Conservation (phyloP, 2,113 vertebrate genomes). For the Odontesthes bonariensis region DNA sequence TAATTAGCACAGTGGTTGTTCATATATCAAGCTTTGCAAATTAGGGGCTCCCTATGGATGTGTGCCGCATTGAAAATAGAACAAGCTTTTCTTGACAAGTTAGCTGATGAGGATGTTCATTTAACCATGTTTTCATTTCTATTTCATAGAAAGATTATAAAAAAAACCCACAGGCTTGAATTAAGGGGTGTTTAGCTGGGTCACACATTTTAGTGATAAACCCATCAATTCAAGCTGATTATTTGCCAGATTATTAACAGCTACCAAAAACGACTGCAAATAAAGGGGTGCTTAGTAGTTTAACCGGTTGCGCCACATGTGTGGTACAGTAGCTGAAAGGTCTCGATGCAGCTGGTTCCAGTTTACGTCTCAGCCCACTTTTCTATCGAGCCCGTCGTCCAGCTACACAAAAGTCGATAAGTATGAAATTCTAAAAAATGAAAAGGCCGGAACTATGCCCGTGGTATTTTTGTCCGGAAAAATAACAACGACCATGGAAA, state of each 20-base stretch:
- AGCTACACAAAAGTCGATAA: too few species aligned
- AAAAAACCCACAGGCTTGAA: not conserved
- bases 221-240: not conserved
- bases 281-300: too few species aligned
- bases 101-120: not conserved
- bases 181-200: not conserved
- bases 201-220: not conserved
- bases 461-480: too few species aligned
- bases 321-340: too few species aligned
- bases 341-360: too few species aligned
- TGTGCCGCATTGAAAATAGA: not conserved
- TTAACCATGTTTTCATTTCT: not conserved
- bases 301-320: too few species aligned
- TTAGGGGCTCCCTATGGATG: not conserved
- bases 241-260: not conserved
- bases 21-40: slow-evolving; percentile 12
- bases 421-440: slow-evolving; percentile 3
- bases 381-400: too few species aligned
- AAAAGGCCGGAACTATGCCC: slow-evolving; percentile 4
- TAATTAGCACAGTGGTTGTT: slow-evolving; percentile 35
- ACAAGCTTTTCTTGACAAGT: not conserved
- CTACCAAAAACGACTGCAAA: too few species aligned
- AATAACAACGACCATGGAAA: not conserved
- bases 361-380: too few species aligned
- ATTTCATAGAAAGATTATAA: not conserved